Percentiles rank a stretch among this genome's conserved stretches.
Evolutionary conservation across 2,888 invertebrate genomes (phyloP).

Genomic region (Dorcus parallelipipedus): DNA sequence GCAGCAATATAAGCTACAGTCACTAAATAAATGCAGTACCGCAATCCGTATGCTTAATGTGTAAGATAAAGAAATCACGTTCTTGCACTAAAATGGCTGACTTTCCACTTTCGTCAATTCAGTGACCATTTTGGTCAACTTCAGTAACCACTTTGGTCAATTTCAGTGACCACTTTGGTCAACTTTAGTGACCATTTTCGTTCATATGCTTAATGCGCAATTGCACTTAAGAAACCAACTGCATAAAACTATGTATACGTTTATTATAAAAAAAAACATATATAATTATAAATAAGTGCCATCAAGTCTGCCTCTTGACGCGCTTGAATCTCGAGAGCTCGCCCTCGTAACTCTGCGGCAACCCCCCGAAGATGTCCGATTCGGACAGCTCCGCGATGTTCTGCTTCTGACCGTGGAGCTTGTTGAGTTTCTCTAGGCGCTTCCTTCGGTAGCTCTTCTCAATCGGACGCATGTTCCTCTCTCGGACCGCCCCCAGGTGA

Average conservation of each 20-base stretch:
- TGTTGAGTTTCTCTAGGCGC: conserved; percentile 14
- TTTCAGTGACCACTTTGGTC: too few species aligned
- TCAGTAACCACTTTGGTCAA: too few species aligned
- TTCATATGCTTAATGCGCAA: too few species aligned
- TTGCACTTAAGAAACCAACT: conserved; percentile 3
- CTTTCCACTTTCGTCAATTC: too few species aligned
- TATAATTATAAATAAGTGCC: conserved; percentile 21
- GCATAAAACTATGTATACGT: conserved; percentile 10
- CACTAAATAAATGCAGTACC: too few species aligned
- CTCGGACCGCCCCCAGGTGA: conserved; percentile 32
- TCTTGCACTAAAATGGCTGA: too few species aligned
- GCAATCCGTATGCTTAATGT: too few species aligned
- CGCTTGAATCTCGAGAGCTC: conserved; percentile 45
- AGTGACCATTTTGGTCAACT: too few species aligned
- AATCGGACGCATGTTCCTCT: conserved; percentile 30
- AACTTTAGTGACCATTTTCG: too few species aligned
- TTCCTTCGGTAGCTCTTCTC: conserved; percentile 16
- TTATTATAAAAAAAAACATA: conserved; percentile 21
- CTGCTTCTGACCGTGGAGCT: conserved; percentile 8
- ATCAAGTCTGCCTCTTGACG: conserved; percentile 34
- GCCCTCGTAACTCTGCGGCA: conserved; percentile 46
- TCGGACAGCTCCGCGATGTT: conserved; percentile 37
- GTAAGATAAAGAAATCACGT: too few species aligned
- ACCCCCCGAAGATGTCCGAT: conserved; percentile 45
- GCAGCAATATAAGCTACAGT: too few species aligned